Evolutionary conservation across 1,140 invertebrate genomes (phyloP), one percentile per base, ranked within the genome.

Genomic region (Ostrea edulis): DNA sequence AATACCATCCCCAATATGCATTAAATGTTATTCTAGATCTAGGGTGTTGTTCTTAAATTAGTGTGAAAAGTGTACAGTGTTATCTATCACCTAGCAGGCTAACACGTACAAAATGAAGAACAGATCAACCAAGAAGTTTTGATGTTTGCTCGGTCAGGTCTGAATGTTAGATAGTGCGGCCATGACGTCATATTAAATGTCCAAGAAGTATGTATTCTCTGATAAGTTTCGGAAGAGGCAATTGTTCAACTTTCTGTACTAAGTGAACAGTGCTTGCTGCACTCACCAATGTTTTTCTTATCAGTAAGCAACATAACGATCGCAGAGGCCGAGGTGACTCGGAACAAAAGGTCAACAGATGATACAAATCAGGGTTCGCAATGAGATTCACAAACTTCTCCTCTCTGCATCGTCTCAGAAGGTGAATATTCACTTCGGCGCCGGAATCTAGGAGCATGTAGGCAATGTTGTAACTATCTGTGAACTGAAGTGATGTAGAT

Each of bases 121-220:
- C 35, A 44, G 5, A 44, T 44, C 35, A 1, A 44, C 35, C 35
- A 44, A 44, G 35, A 5, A 44, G 1, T 44, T 44, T 44, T 44
- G 1, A 44, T 44, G 35, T 14, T 58, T 20, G 14, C 14, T 58
- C 55, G 12, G 55, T 17, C 55, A 58, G 12, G 55, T 44, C 35
- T 44, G 35, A 44, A 44, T 44, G 35, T 44, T 44, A 44, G 5
- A 44, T 44, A 44, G 35, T 44, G 35, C 35, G 35, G 5, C 5
- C 35, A 5, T 44, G 35, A 44, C 35, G 35, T 53, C 35, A 84
- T 17, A 84, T 54, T 54, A 92, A 86, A 88, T 93, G 89, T 20
- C 89, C 92, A 35, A 93, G 86, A 22, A 93, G 84, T 12, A 93
- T 58, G 68, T 89, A 93, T 58, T 93, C 93, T 87, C 91, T 91